These are phyloP conservation scores for Bos javanicus DNA, from an alignment of 2,113 vertebrate genomes.

Conservation along the genomic window DNA sequence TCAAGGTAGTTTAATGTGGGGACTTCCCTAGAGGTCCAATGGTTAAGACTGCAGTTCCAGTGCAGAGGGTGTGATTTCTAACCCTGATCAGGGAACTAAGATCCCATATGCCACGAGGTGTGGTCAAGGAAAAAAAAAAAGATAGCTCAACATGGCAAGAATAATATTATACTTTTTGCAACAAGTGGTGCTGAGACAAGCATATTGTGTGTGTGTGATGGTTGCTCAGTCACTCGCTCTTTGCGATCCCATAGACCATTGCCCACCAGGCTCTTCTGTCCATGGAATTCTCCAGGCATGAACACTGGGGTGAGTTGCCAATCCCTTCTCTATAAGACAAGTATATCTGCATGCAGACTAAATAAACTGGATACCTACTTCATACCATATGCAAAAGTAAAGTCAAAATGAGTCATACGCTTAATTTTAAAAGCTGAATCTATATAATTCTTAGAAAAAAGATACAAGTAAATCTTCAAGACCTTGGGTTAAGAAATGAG, in stretches of 20 bases:
- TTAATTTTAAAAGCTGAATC: background rate
- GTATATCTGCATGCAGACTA: background rate
- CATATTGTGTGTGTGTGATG: background rate
- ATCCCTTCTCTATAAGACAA: background rate
- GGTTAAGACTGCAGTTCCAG: background rate
- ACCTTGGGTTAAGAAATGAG: background rate
- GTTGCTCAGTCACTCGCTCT: background rate
- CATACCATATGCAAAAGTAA: background rate
- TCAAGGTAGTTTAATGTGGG: background rate
- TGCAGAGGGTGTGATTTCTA: background rate
- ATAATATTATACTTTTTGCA: background rate
- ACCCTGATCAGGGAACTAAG: background rate
- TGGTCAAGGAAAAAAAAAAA: background rate
- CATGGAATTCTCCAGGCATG: background rate
- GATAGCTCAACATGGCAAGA: background rate
- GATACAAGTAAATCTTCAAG: background rate
- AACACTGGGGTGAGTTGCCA: background rate
- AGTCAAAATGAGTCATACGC: background rate
- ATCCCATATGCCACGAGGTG: background rate
- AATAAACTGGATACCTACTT: background rate
- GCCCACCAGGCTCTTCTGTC: background rate
- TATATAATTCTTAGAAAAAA: background rate
- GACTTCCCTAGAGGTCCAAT: background rate
- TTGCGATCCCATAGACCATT: background rate
- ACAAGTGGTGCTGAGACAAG: background rate